Evolutionary conservation across 2,888 invertebrate genomes (phyloP), one percentile per base, ranked within the genome.

Genomic region (Rhagophthalmus giganteus): DNA sequence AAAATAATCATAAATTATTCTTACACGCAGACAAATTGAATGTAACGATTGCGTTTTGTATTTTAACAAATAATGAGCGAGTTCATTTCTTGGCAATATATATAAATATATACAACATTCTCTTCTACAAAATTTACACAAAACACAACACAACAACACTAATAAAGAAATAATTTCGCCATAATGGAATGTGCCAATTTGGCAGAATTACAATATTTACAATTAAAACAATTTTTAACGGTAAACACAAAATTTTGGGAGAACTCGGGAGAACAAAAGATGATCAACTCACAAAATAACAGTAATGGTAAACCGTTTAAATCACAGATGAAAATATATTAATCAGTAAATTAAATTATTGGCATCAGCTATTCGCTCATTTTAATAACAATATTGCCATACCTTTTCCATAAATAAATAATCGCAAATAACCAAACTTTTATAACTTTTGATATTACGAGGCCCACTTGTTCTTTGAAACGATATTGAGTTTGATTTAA

Each of bases 1-100:
- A 73, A 74, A 74, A 74, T 74, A 73, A 73, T 73, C 72, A 73
- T 72, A 73, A 74, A 72, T 74, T 70, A 73, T 62, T 61, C 71
- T 72, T 63, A 62, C 72, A 73, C 72, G 72, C 71, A 69, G 69
- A 73, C 70, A 71, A 66, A 71, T 66, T 68, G 64, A 69, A 71
- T 68, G 67, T 61, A 66, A 63, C 64, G 59, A 64, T 62, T 67
- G 66, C 63, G 54, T 34, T 54, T 64, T 66, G 48, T 55, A 47
- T 55, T 66, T 65, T 66, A 71, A 71, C 71, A 73, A 72, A 70
- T 67, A 71, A 69, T 67, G 64, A 70, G 64, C 67, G 67, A 70
- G 64, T 63, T 65, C 64, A 64, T 66, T 68, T 71, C 70, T 73
- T 73, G 72, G 71, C 73, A 71, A 71, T 74, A 73, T 74, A 68